These are phyloP conservation scores for Syngnathoides biaculeatus DNA, from an alignment of 2,113 vertebrate genomes.

Conservation along the genomic window DNA sequence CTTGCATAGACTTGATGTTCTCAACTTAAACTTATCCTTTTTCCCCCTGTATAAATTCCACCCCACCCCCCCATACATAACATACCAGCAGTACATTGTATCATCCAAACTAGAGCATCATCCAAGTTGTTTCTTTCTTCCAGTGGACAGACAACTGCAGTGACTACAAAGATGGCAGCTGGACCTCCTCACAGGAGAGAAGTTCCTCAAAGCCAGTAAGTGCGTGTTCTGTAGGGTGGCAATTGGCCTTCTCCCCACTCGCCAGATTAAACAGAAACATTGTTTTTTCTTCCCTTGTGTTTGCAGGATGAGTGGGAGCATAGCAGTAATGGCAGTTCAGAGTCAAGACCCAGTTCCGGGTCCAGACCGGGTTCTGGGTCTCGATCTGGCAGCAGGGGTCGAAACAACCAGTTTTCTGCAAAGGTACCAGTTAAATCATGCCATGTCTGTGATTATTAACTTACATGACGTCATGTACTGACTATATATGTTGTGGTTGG, in stretches of 20 bases:
- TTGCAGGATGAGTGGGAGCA: conserved; percentile 81
- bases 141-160: conserved; percentile 92
- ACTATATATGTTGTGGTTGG: neutral
- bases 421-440: conserved; percentile 63
- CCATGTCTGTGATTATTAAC: neutral
- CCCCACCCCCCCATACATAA: no score
- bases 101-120: neutral
- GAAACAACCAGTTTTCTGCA: conserved; percentile 73
- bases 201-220: conserved; percentile 78
- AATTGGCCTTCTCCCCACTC: neutral
- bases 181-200: conserved; percentile 83
- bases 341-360: conserved; percentile 73
- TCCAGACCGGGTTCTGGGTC: conserved; percentile 77
- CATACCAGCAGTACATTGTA: neutral
- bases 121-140: conserved; percentile 14
- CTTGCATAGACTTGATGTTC: no score
- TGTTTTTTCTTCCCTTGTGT: conserved; percentile 11
- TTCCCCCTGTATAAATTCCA: no score
- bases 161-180: conserved; percentile 82
- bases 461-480: neutral
- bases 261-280: neutral
- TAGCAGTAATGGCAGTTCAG: conserved; percentile 80
- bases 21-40: no score
- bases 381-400: conserved; percentile 74
- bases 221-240: conserved; percentile 1